A percentile compares a stretch with the other conserved stretches of the same genome.
These are phyloP conservation scores for Oreochromis niloticus DNA, from an alignment of 2,113 vertebrate species.

Conservation along the genomic window DNA sequence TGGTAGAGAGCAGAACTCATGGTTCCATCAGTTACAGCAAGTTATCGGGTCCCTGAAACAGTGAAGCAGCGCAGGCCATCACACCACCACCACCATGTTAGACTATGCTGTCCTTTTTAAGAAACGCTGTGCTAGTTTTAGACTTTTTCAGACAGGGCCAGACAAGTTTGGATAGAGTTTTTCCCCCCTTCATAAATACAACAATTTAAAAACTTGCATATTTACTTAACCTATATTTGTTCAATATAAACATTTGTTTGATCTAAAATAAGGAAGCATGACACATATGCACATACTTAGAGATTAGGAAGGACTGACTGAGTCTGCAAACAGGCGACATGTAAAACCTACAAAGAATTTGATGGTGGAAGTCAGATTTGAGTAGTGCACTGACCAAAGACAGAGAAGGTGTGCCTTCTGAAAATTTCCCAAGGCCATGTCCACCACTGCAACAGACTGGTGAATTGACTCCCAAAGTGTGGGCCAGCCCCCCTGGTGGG, in stretches of 20 bases:
- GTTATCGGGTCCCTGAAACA: not conserved
- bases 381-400: not conserved
- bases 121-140: not conserved
- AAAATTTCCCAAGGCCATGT: not conserved
- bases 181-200: not conserved
- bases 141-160: not conserved
- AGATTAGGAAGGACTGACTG: not conserved
- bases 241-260: not conserved
- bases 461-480: not conserved
- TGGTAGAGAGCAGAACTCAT: not conserved
- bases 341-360: not conserved
- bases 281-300: not conserved
- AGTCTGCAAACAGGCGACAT: not conserved
- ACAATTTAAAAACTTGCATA: not conserved
- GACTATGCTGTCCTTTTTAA: not conserved
- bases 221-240: not conserved
- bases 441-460: not conserved
- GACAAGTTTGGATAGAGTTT: not conserved
- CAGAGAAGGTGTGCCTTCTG: not conserved
- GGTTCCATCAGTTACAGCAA: not conserved
- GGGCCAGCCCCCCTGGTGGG: not conserved
- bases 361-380: not conserved
- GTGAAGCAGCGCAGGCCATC: not conserved
- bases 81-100: not conserved
- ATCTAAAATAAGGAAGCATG: not conserved